Evolutionary conservation across 1,140 invertebrate species (phyloP).

Genomic region (Aphelenchoides avenae): DNA sequence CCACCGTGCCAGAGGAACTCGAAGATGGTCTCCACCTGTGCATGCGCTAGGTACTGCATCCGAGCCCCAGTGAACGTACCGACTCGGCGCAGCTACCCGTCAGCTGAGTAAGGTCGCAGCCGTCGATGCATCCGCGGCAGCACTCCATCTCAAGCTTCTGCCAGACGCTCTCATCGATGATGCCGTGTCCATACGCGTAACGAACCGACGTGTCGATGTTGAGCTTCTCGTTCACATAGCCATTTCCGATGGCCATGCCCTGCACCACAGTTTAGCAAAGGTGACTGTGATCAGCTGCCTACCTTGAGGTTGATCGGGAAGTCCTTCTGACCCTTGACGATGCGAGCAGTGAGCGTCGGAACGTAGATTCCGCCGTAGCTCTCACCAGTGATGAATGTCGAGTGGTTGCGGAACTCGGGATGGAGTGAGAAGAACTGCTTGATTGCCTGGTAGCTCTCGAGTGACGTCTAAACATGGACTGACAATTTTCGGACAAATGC

Average conservation of each 20-base stretch:
- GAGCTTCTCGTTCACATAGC: constrained; percentile 56
- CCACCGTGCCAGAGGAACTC: constrained; percentile 58
- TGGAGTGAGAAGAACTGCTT: constrained; percentile 64
- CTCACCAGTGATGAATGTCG: constrained; percentile 63
- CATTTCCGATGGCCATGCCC: constrained; percentile 59
- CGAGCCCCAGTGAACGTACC: constrained; percentile 22
- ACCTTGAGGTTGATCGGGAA: constrained; percentile 56
- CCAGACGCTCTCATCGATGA: constrained; percentile 59
- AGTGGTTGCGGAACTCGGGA: constrained; percentile 62
- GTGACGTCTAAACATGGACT: constrained; percentile 48
- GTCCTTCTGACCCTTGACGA: constrained; percentile 61
- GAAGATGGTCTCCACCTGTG: constrained; percentile 57
- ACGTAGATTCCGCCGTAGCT: constrained; percentile 62
- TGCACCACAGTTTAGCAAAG: constrained; percentile 17
- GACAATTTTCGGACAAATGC: constrained; percentile 3
- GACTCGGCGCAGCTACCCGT: constrained; percentile 47
- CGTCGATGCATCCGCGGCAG: constrained; percentile 46
- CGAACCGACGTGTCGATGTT: constrained; percentile 59
- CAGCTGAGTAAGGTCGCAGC: constrained; percentile 52
- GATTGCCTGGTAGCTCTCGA: constrained; percentile 63
- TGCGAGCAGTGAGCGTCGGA: constrained; percentile 63
- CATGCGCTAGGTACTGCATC: not conserved
- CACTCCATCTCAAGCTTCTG: constrained; percentile 51
- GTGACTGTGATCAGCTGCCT: not conserved
- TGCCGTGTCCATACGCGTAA: constrained; percentile 56